Evolutionary conservation across 2,797 vertebrate species (phyloP).

Genomic region (Chaunax sp.): DNA sequence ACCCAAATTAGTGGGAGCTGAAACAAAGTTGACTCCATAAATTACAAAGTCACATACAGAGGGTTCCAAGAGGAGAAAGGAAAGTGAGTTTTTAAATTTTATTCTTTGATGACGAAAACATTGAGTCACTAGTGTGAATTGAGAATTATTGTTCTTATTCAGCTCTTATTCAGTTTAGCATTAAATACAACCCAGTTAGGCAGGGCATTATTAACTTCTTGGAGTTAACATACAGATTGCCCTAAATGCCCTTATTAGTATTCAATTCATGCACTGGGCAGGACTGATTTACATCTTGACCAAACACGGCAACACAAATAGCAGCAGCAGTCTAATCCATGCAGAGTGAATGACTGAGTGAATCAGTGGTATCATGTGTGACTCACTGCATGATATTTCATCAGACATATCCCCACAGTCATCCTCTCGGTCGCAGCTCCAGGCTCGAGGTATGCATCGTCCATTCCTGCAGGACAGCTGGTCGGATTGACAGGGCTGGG

Average conservation of each 20-base stretch:
- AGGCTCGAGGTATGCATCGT: conserved; percentile 91
- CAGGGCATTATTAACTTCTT: conserved; percentile 1
- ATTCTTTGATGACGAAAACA: conserved; percentile 10
- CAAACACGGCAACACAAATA: conserved; percentile 20
- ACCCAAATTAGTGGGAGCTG: conserved; percentile 3
- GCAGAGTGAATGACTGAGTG: conserved; percentile 38
- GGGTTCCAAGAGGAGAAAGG: conserved; percentile 5
- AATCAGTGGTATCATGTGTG: background rate
- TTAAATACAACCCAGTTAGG: too few relatives aligned
- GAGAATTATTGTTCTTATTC: too few relatives aligned
- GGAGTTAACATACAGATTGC: conserved; percentile 6
- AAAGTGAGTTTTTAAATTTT: conserved; percentile 18
- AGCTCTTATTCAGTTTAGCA: too few relatives aligned
- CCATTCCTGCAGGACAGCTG: conserved; percentile 95
- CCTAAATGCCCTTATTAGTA: conserved; percentile 10
- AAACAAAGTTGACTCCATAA: background rate
- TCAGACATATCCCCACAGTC: conserved; percentile 96
- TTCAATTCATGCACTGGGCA: background rate
- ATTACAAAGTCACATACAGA: conserved; percentile 25
- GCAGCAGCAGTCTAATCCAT: background rate
- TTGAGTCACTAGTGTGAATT: conserved; percentile 7
- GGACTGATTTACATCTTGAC: conserved; percentile 16
- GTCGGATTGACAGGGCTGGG: conserved; percentile 90
- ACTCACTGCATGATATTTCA: conserved; percentile 93
- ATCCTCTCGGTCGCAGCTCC: conserved; percentile 95